Base-by-base conservation (phyloP, 2,888 invertebrate genomes). In the Phaedon cochleariae region DNA sequence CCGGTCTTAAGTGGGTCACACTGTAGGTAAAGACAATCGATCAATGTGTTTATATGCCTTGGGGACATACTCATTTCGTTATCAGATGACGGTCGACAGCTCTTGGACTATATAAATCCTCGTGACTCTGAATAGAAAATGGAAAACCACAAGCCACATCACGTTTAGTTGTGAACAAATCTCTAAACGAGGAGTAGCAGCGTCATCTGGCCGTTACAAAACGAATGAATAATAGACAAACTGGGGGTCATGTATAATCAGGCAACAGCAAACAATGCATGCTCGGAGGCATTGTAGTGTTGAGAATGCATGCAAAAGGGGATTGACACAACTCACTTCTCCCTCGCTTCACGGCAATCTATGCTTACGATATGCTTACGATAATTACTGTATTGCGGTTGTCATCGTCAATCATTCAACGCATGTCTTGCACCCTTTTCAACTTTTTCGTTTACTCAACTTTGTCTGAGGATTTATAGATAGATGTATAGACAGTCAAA, bases 241-340 rank as follows among this genome's bases (percentile, higher is more conserved):
- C 75, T 72, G 73, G 75, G 74, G 73, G 74, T 74, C 75, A 77
- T 79, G 76, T 77, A 79, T 80, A 77, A 78, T 78, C 75, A 77
- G 70, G 69, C 74, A 69, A 74, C 72, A 74, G 76, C 74, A 77
- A 75, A 79, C 78, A 78, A 79, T 79, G 77, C 77, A 77, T 76
- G 75, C 77, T 79, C 78, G 74, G 73, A 76, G 79, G 78, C 75
- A 79, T 79, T 79, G 79, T 79, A 77, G 74, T 74, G 72, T 77
- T 74, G 71, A 79, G 78, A 77, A 78, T 77, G 78, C 76, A 77
- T 77, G 76, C 77, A 77, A 73, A 77, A 64, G 64, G 77, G 75
- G 79, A 78, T 77, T 77, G 78, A 9, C 31, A 4, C 10, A 4
- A 4, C 31, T 34, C 31, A 9, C 31, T 10, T 34, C 10, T 26